Evolutionary conservation across 2,888 invertebrate genomes (phyloP), one percentile per base, ranked within the genome.

Genomic region (Drosophila anomalata): DNA sequence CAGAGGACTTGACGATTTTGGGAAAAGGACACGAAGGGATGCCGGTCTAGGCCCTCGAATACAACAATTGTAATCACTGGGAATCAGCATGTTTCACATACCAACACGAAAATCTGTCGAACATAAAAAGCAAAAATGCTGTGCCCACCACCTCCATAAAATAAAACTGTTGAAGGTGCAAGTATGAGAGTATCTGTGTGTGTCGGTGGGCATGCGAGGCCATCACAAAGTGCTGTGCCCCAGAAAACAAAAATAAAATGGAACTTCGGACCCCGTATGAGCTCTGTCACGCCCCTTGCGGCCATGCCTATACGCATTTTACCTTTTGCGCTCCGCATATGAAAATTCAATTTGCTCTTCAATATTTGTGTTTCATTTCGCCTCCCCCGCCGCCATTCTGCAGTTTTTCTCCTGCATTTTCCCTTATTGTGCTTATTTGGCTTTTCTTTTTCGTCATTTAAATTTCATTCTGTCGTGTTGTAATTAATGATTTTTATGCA

Each of bases 81-180:
- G 84, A 87, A 84, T 84, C 84, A 84, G 84, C 84, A 85, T 84
- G 84, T 84, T 84, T 87, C 84, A 84, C 85, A 87, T 84, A 87
- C 84, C 87, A 84, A 87, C 87, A 84, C 79, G 85, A 87, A 87
- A 84, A 84, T 84, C 84, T 84, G 84, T 84, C 84, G 87, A 82
- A 82, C 84, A 82, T 86, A 82, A 82, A 80, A 82, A 80, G 73
- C 78, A 82, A 82, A 82, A 82, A 82, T 85, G 86, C 77, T 82
- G 77, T 76, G 74, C 62, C 72, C 75, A 63, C 71, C 39, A 42
- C 42, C 47, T 17, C 55, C 79, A 85, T 85, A 85, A 79, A 82
- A 82, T 75, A 76, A 56, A 71, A 68, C 76, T 82, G 86, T 81
- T 61, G 79, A 44, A 68, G 79, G 79, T 76, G 75, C 75, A 65